Base-by-base conservation (phyloP, 2,888 invertebrate genomes). In the Nephrotoma appendiculata region DNA sequence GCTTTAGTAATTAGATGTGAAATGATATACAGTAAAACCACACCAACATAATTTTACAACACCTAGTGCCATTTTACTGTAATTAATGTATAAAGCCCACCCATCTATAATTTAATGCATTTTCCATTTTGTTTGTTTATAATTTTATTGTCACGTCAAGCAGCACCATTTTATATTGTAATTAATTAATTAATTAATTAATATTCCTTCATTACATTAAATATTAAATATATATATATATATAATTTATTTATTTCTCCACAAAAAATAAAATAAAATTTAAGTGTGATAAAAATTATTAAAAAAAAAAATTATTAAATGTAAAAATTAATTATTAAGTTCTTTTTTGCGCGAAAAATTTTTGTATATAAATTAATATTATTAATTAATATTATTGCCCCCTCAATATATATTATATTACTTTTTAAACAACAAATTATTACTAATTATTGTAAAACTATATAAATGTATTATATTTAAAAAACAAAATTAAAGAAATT, bases 221-320 rank as follows among this genome's bases (percentile, higher is more conserved):
- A 71, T 31, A 57, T 57, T 57, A 15, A 57, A 57, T 57, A 57
- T 57, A 57, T 52, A 52, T 52, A 52, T 52, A 52, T 48, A 48
- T 48, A 48, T 71, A 31, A 71, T 31, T 71, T 71, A 71, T 71
- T 71, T 71, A 71, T 71, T 71, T 71, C 71, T 71, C 31, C 42
- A 84, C 42, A 84, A 83, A 83, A 41, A 84, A 31, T 31, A 31
- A 31, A 84, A 42, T 42, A 84, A 84, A 42, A 84, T 84, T 84
- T 84, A 84, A 84, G 84, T 84, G 84, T 84, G 84, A 84, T 84
- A 84, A 84, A 48, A n/a, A 84, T 42, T 42, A 84, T 43, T 41
- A 83, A 83, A 84, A 84, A 15, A 84, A 84, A 84, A 83, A 41
- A 83, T 42, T 42, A 84, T 84, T 84, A 71, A 31, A 31, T 71